phyloP scores from a whole-genome alignment of 2,797 vertebrate species.

The Graptemys geographica region DNA sequence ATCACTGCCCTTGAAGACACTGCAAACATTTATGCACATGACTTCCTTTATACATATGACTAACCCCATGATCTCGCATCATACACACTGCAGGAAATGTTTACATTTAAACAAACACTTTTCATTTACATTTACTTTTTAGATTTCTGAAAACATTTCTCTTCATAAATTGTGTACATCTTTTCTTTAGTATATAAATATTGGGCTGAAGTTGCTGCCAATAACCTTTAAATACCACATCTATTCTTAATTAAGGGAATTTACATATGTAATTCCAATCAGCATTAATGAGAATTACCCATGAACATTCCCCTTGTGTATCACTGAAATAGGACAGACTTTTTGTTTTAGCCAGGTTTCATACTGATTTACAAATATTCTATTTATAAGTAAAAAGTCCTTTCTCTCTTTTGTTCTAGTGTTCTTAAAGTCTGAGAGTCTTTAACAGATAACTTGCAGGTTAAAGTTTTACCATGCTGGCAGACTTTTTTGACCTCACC shows the following conservation, averaged over 20 bases:
- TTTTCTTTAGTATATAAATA: background rate
- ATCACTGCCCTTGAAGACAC: background rate
- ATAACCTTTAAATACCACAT: background rate
- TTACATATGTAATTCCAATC: background rate
- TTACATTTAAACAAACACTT: background rate
- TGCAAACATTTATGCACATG: rapidly evolving
- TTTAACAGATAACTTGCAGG: conserved; percentile 51
- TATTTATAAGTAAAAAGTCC: background rate
- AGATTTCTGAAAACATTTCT: background rate
- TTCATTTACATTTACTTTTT: background rate
- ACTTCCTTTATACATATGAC: background rate
- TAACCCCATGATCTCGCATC: background rate
- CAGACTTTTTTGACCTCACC: background rate
- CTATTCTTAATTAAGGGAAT: background rate
- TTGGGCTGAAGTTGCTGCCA: background rate
- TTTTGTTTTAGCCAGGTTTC: background rate
- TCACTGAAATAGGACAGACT: background rate
- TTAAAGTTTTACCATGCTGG: conserved; percentile 59
- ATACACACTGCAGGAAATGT: background rate
- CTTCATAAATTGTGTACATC: background rate
- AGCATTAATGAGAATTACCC: background rate
- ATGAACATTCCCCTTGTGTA: background rate
- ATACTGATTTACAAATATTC: background rate
- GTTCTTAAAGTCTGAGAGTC: background rate
- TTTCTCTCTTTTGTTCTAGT: background rate